Conservation (phyloP, 2,113 vertebrate species). For the Montifringilla adamsi region DNA sequence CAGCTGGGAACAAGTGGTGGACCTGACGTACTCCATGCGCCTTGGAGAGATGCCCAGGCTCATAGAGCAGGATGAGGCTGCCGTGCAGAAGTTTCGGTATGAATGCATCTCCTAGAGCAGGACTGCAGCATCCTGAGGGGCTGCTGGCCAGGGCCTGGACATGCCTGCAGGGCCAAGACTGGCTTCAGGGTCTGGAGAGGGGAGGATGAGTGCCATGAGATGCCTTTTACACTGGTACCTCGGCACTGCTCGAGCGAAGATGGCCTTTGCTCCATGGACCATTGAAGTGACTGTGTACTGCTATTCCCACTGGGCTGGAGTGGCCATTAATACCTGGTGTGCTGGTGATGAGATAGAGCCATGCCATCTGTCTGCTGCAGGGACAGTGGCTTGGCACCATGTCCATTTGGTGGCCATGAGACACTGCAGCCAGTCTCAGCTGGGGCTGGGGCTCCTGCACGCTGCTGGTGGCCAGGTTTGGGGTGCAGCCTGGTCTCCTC, state of each 20-base stretch:
- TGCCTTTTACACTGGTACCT: neutral
- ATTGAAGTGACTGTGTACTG: rapidly evolving
- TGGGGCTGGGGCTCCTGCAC: neutral
- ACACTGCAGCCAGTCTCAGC: neutral
- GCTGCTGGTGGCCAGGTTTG: neutral
- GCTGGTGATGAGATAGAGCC: neutral
- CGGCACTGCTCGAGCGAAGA: rapidly evolving
- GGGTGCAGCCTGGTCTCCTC: rapidly evolving
- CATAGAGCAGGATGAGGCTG: constrained; percentile 75
- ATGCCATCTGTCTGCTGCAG: neutral
- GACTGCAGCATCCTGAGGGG: neutral
- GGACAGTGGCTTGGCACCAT: neutral
- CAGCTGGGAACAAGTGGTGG: constrained; percentile 95
- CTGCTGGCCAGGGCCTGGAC: rapidly evolving
- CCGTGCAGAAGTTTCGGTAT: constrained; percentile 87
- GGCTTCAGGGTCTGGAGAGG: neutral
- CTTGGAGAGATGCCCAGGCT: constrained; percentile 81
- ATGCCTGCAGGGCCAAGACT: neutral
- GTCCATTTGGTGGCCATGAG: rapidly evolving
- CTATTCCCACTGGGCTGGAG: neutral
- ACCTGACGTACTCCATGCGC: constrained; percentile 81
- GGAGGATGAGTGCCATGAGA: neutral
- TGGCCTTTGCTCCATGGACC: neutral
- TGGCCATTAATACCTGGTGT: neutral
- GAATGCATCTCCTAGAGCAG: neutral